Percentiles rank a stretch among this genome's conserved stretches.
Conservation (phyloP, 2,888 invertebrate species). For the Callyntrura sp. region DNA sequence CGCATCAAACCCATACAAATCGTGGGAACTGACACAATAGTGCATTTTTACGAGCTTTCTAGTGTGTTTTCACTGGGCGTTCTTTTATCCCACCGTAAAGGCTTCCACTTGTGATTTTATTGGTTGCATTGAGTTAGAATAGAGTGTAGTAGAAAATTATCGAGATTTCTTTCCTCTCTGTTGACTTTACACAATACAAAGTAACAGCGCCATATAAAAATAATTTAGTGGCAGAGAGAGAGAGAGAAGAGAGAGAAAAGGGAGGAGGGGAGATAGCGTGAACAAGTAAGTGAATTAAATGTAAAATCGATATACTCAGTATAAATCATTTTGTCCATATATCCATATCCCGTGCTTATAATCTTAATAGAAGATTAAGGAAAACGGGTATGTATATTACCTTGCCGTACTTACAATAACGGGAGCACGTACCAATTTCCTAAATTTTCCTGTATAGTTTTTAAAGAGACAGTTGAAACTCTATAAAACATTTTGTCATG, state of each 20-base stretch:
- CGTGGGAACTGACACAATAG: constrained; percentile 14
- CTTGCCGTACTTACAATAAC: too few relatives aligned
- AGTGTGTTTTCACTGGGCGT: background rate
- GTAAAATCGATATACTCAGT: background rate
- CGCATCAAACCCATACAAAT: background rate
- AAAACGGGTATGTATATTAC: too few relatives aligned
- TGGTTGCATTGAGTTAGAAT: background rate
- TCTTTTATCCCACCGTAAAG: background rate
- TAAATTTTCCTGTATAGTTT: background rate
- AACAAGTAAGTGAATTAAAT: background rate
- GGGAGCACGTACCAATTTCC: background rate
- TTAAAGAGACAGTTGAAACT: too few relatives aligned
- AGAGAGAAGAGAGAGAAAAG: too few relatives aligned
- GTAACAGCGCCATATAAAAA: constrained; percentile 11
- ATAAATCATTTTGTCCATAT: background rate
- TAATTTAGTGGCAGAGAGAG: too few relatives aligned
- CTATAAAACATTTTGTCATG: background rate
- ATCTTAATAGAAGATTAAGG: background rate
- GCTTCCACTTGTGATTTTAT: constrained; percentile 29
- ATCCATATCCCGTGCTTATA: background rate
- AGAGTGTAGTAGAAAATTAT: constrained; percentile 36
- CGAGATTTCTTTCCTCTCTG: background rate
- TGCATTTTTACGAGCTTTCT: constrained; percentile 21
- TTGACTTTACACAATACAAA: constrained; percentile 11
- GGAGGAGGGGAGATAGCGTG: background rate